A percentile compares a stretch with the other conserved stretches of the same genome.
These are phyloP conservation scores for Tretioscincus oriximinensis DNA, from an alignment of 2,113 vertebrate species.

Conservation along the genomic window DNA sequence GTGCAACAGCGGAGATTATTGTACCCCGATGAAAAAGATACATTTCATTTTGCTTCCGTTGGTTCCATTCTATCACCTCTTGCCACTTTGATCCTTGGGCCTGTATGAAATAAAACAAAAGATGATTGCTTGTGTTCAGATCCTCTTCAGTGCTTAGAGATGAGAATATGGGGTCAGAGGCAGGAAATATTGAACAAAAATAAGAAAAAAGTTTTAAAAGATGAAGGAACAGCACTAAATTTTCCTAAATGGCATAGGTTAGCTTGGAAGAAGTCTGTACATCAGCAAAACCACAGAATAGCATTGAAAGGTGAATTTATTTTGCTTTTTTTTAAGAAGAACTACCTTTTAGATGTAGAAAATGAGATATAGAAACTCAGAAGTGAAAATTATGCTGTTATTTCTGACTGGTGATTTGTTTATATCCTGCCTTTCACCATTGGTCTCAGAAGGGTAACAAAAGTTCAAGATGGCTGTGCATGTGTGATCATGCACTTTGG, in stretches of 20 bases:
- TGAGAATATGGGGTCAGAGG: background rate
- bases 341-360: constrained; percentile 7
- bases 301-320: background rate
- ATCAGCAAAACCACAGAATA: background rate
- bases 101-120: constrained; percentile 13
- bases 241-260: background rate
- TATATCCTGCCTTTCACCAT: no score
- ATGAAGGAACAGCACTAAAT: constrained; percentile 4
- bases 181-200: background rate
- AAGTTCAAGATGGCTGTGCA: no score
- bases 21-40: background rate
- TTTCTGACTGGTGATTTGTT: background rate
- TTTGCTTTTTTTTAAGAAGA: constrained; percentile 1
- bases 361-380: constrained; percentile 30
- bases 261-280: background rate
- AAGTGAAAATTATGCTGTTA: constrained; percentile 29
- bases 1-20: rapidly evolving
- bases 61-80: rapidly evolving
- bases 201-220: background rate
- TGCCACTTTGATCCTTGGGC: background rate
- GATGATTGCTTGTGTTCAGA: constrained; percentile 21
- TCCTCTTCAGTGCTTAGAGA: background rate
- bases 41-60: background rate
- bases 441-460: no score
- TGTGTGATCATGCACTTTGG: no score